Percentiles rank a stretch among this genome's conserved stretches.
These are phyloP conservation scores for Picus viridis DNA, from an alignment of 2,797 vertebrate genomes.

Conservation along the genomic window DNA sequence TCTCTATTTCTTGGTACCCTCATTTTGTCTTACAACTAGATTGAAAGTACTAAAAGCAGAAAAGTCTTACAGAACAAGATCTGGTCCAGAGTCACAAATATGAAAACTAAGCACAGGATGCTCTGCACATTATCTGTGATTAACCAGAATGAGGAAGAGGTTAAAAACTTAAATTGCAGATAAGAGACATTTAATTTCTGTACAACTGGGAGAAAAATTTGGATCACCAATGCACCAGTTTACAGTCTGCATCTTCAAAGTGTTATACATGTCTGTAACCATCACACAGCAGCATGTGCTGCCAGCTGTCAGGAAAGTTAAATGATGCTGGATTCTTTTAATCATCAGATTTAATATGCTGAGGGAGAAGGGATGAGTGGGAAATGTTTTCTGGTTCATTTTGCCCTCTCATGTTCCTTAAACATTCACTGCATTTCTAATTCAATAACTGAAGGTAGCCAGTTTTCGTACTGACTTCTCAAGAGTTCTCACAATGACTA, in stretches of 20 bases:
- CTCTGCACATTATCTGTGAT: background rate
- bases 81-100: background rate
- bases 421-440: background rate
- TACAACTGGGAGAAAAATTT: background rate
- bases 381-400: background rate
- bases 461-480: background rate
- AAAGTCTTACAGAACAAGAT: background rate
- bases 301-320: background rate
- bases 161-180: background rate
- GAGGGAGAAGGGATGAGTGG: background rate
- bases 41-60: background rate
- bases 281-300: background rate
- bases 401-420: background rate
- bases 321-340: background rate
- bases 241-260: background rate
- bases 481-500: background rate
- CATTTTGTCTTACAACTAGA: background rate
- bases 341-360: background rate
- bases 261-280: background rate
- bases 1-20: background rate
- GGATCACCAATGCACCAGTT: background rate
- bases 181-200: background rate
- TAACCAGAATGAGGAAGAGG: background rate
- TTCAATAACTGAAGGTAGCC: background rate
- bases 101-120: background rate